phyloP scores from a whole-genome alignment of 53 echinoderm and acorn worm species.

The Glandiceps talaboti region DNA sequence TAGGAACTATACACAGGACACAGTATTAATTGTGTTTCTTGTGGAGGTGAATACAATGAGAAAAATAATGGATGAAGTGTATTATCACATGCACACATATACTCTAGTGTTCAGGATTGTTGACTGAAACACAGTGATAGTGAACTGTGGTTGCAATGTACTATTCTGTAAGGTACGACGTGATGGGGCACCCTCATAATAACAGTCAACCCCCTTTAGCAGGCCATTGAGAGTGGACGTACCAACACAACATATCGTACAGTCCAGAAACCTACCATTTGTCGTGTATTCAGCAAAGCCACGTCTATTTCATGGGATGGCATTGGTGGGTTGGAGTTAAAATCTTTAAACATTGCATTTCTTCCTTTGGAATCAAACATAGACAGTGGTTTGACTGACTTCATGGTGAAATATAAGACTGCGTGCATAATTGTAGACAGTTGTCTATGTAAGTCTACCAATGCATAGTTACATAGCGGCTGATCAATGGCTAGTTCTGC shows the following conservation, averaged over 20 bases:
- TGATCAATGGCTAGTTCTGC: conserved; percentile 76
- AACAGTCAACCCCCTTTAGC: too few species aligned
- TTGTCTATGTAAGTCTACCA: conserved; percentile 92
- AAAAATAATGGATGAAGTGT: too few species aligned
- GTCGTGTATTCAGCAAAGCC: conserved; percentile 45
- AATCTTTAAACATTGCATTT: conserved; percentile 84
- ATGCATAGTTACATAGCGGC: conserved; percentile 57
- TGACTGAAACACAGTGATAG: too few species aligned
- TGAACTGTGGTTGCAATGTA: too few species aligned
- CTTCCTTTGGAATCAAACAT: conserved; percentile 83
- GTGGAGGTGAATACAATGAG: too few species aligned
- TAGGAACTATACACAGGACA: too few species aligned
- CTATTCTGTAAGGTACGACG: too few species aligned
- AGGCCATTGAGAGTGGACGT: too few species aligned
- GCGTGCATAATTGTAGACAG: conserved; percentile 82
- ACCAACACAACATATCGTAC: conserved; percentile 42
- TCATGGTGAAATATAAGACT: conserved; percentile 67
- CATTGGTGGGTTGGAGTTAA: conserved; percentile 22
- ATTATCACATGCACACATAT: too few species aligned
- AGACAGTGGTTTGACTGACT: conserved; percentile 72
- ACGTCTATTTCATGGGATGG: conserved; percentile 28
- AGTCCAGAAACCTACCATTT: conserved; percentile 38
- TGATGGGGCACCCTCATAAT: too few species aligned
- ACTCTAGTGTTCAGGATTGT: too few species aligned
- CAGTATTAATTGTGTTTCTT: too few species aligned